Evolutionary conservation across 2,797 vertebrate genomes (phyloP).

Genomic region (Neosilurus hyrtlii): DNA sequence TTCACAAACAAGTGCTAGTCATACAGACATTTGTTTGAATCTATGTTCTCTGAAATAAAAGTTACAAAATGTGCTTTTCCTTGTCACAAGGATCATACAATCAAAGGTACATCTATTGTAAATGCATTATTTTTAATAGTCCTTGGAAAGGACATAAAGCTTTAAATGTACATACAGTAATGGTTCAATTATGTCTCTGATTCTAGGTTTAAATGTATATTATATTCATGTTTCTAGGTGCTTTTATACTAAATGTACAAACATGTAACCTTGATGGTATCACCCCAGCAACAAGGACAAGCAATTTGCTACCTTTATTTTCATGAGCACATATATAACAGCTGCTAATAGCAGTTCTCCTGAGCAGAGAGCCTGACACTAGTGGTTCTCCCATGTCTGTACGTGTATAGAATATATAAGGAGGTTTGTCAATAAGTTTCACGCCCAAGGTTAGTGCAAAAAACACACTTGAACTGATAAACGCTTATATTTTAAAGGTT

Average conservation of each 20-base stretch:
- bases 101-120: neutral
- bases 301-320: neutral
- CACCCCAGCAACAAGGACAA: neutral
- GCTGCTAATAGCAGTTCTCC: too few relatives aligned
- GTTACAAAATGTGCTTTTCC: neutral
- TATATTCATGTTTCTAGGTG: neutral
- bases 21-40: neutral
- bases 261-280: neutral
- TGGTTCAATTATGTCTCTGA: neutral
- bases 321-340: too few relatives aligned
- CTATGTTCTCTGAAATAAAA: neutral
- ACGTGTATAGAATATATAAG: too few relatives aligned
- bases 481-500: too few relatives aligned
- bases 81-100: neutral
- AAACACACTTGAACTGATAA: too few relatives aligned
- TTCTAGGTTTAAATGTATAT: neutral
- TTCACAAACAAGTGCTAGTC: neutral
- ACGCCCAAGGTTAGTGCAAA: too few relatives aligned
- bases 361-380: too few relatives aligned
- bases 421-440: too few relatives aligned
- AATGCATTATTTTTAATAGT: neutral
- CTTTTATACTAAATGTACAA: neutral
- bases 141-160: neutral
- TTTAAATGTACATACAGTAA: neutral
- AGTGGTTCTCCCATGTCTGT: too few relatives aligned